A percentile compares a stretch with the other conserved stretches of the same genome.
Evolutionary conservation across 2,113 vertebrate genomes (phyloP).

Genomic region (Rhabdornis inornatus): DNA sequence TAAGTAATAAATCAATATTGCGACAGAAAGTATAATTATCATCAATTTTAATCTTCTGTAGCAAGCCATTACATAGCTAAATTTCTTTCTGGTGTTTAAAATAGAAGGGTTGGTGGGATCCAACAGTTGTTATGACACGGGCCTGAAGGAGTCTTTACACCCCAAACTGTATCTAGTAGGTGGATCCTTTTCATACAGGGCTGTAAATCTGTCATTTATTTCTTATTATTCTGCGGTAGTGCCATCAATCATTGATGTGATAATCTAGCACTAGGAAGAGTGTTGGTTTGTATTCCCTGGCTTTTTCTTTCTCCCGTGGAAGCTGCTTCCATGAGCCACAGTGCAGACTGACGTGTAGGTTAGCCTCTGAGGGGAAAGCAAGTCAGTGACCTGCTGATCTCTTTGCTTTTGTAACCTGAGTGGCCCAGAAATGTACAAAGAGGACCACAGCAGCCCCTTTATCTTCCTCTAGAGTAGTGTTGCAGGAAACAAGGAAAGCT

Average conservation of each 20-base stretch:
- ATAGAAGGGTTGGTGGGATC: accelerated
- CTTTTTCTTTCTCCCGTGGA: neutral
- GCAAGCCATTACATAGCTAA: neutral
- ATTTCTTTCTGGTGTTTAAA: neutral
- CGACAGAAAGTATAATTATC: neutral
- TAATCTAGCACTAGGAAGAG: neutral
- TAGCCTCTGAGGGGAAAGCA: neutral
- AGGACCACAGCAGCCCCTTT: accelerated
- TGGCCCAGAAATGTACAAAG: neutral
- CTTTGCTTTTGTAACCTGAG: neutral
- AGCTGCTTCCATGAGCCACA: neutral
- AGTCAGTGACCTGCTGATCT: neutral
- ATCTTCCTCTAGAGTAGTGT: neutral
- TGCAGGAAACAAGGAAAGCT: neutral
- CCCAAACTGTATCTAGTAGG: neutral
- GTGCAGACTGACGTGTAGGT: neutral
- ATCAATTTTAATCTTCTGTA: neutral
- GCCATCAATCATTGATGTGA: neutral
- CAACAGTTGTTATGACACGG: neutral
- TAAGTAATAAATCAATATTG: neutral
- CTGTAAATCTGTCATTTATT: neutral
- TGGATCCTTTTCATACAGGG: neutral
- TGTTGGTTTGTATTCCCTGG: accelerated
- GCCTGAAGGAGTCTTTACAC: neutral
- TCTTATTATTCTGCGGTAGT: neutral